Conservation (phyloP, 1,140 invertebrate genomes). For the Nymphalis io region DNA sequence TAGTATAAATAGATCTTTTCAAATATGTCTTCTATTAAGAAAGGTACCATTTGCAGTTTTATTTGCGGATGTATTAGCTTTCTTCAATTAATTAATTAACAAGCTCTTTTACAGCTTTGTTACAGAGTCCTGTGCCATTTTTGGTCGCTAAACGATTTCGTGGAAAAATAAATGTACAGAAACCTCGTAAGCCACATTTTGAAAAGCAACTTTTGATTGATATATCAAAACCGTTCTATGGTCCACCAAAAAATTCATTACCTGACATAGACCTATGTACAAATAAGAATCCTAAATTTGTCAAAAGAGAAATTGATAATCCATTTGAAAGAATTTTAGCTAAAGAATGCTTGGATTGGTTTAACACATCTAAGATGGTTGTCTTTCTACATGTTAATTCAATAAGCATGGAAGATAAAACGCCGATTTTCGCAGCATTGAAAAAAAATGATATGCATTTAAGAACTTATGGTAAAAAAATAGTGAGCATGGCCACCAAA, state of each 20-base stretch:
- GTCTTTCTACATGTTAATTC: conserved; percentile 87
- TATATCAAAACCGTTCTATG: conserved; percentile 83
- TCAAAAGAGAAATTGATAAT: conserved; percentile 75
- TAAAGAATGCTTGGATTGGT: conserved; percentile 85
- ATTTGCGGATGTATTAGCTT: not conserved
- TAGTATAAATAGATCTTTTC: not conserved
- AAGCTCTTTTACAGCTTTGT: conserved; percentile 53
- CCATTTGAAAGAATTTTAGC: conserved; percentile 87
- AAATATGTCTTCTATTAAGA: conserved; percentile 31
- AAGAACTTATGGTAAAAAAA: conserved; percentile 82
- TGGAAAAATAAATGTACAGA: conserved; percentile 88
- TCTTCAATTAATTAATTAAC: not conserved
- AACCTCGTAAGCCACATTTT: conserved; percentile 85
- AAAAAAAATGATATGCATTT: conserved; percentile 84
- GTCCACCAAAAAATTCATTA: conserved; percentile 60
- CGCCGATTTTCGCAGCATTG: conserved; percentile 82
- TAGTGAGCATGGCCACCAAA: conserved; percentile 82
- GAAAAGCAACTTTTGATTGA: conserved; percentile 83
- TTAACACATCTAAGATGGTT: conserved; percentile 86
- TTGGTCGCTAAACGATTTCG: conserved; percentile 84
- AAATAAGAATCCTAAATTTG: conserved; percentile 40
- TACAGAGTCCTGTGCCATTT: conserved; percentile 67
- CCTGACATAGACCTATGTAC: conserved; percentile 59
- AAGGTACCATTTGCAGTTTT: conserved; percentile 15
- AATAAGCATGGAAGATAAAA: conserved; percentile 82